Evolutionary conservation across 2,113 vertebrate genomes (phyloP).

Genomic region (Ellobius talpinus): DNA sequence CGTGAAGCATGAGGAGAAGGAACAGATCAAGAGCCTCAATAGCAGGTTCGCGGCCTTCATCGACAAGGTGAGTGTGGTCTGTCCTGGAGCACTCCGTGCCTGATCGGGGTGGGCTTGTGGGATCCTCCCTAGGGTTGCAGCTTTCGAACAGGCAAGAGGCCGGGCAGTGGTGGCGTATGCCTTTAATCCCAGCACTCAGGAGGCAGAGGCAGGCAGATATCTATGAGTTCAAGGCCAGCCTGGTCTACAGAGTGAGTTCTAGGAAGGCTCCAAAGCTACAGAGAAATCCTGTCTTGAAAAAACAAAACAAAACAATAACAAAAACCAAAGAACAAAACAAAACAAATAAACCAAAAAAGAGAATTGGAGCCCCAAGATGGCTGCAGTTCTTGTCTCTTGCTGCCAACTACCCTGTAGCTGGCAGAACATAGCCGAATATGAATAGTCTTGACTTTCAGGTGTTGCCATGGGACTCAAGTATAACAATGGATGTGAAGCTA

Average conservation of each 20-base stretch:
- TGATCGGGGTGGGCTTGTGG: too few species aligned
- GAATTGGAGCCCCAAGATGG: neutral
- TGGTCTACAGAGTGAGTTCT: too few species aligned
- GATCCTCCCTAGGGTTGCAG: neutral
- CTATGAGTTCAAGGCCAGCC: too few species aligned
- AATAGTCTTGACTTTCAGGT: neutral
- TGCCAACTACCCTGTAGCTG: neutral
- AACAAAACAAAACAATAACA: too few species aligned
- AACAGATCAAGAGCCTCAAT: conserved; percentile 91
- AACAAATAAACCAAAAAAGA: too few species aligned
- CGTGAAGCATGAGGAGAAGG: conserved; percentile 90
- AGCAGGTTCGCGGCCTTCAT: conserved; percentile 90
- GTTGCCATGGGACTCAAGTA: neutral
- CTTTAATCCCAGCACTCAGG: too few species aligned
- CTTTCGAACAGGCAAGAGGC: neutral
- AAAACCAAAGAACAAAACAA: too few species aligned
- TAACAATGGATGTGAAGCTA: neutral
- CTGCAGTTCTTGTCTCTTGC: neutral
- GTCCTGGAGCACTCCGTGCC: too few species aligned
- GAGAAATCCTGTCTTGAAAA: too few species aligned
- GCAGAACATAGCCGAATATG: neutral
- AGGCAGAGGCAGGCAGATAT: too few species aligned
- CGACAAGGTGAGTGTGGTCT: conserved; percentile 87
- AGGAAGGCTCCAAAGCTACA: too few species aligned
- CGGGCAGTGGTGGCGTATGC: too few species aligned